Evolutionary conservation across 2,888 invertebrate species (phyloP), one percentile per base, ranked within the genome.

Genomic region (Ectobius pallidus): DNA sequence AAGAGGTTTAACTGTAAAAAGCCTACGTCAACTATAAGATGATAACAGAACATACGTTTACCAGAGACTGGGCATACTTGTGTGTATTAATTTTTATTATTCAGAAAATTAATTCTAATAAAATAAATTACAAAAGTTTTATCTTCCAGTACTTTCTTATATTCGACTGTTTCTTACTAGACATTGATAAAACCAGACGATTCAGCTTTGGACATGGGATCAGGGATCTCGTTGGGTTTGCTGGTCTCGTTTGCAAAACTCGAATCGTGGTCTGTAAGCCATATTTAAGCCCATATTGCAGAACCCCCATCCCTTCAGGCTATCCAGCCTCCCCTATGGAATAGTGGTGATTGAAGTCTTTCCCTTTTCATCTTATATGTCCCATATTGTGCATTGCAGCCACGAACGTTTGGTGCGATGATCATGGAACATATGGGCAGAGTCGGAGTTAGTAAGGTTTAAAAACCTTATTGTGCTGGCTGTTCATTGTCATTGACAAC

Each of bases 321-420:
- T 3, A 44, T 6, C 2, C 25, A 25, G 22, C 39, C 62, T 34
- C 62, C 34, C 61, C 55, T 25, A 25, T 55, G 55, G 61, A 61
- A 61, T 61, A 61, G 30, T 32, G 61, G 39, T 63, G 42, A 63
- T 63, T 39, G 62, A 6, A 34, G 34, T 52, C 52, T 52, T 3
- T 18, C 46, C 46, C 46, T 20, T 3, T 18, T 6, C 32, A 18
- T 27, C 58, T 63, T 63, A 63, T 63, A 25, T 18, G 63, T 25
- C 65, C 27, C 65, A 65, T 63, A 63, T 63, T 63, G 63, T 42
- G 63, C 63, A 63, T 42, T 63, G 63, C 32, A 30, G 61, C 61
- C 16, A 18, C 61, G 16, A 6, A 18, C 39, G 62, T 22, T 39
- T 62, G 20, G 62, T 42, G 63, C 63, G 32, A 18, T 65, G 65